Conservation (phyloP, 2,113 vertebrate genomes). For the Oryzias curvinotus region DNA sequence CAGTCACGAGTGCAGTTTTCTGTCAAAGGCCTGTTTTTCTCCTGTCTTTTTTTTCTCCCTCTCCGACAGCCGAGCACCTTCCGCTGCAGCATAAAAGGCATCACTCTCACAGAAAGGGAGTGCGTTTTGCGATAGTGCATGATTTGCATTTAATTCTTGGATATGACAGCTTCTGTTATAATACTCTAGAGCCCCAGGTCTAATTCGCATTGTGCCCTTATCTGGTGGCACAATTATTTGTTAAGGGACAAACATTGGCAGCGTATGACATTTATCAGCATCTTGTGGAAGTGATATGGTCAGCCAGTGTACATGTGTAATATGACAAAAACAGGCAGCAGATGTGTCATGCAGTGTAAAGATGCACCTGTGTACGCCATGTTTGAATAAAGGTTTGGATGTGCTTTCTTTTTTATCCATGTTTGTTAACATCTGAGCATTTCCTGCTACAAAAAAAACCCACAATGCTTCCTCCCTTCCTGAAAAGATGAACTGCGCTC, state of each 20-base stretch:
- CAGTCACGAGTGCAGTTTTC: slow-evolving; percentile 60
- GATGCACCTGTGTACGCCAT: slow-evolving; percentile 22
- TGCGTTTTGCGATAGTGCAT: slow-evolving; percentile 63
- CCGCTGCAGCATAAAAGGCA: slow-evolving; percentile 52
- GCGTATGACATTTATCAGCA: slow-evolving; percentile 61
- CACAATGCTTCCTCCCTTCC: slow-evolving; percentile 2
- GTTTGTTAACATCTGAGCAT: slow-evolving; percentile 17
- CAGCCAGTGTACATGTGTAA: slow-evolving; percentile 53
- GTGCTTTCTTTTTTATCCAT: slow-evolving; percentile 14
- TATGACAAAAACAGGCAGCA: slow-evolving; percentile 49
- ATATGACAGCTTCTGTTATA: slow-evolving; percentile 61
- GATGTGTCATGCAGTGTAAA: slow-evolving; percentile 29
- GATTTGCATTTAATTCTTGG: slow-evolving; percentile 72
- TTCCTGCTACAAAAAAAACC: slow-evolving; percentile 15
- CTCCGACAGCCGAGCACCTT: slow-evolving; percentile 40
- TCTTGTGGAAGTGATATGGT: slow-evolving; percentile 51
- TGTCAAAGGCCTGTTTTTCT: slow-evolving; percentile 61
- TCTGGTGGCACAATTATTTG: slow-evolving; percentile 62
- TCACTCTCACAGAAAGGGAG: slow-evolving; percentile 54
- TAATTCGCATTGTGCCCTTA: slow-evolving; percentile 70
- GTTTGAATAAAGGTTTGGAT: slow-evolving; percentile 29
- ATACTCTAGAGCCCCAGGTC: slow-evolving; percentile 36
- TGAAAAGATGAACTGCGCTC: slow-evolving; percentile 39
- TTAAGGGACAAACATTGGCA: slow-evolving; percentile 55
- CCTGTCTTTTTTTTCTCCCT: slow-evolving; percentile 1